Evolutionary conservation across 2,797 vertebrate species (phyloP).

Genomic region (Brachyrhaphis roseni): DNA sequence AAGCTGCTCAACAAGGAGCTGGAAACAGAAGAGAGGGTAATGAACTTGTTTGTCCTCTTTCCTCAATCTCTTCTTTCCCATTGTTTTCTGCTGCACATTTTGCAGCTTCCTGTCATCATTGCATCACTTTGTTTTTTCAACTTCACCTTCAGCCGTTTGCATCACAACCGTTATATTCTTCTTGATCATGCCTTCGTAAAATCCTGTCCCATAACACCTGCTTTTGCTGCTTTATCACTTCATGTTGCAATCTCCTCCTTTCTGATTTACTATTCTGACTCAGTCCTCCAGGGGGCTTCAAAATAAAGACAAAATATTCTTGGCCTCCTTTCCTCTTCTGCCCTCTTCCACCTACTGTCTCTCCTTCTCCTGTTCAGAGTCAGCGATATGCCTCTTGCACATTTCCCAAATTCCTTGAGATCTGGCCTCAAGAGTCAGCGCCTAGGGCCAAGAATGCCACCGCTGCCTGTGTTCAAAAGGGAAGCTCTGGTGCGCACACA

Average conservation of each 20-base stretch:
- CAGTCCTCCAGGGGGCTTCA: constrained; percentile 61
- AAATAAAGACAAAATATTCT: constrained; percentile 36
- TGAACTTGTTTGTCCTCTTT: background rate
- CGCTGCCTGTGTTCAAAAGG: constrained; percentile 72
- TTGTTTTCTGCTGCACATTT: constrained; percentile 23
- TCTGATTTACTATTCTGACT: constrained; percentile 39
- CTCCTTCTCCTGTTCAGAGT: constrained; percentile 60
- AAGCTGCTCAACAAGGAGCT: constrained; percentile 86
- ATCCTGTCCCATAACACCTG: background rate
- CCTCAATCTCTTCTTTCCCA: constrained; percentile 21
- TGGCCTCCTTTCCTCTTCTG: constrained; percentile 20
- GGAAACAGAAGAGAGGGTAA: constrained; percentile 90
- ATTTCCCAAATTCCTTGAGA: constrained; percentile 81
- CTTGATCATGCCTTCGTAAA: constrained; percentile 7
- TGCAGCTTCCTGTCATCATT: constrained; percentile 17
- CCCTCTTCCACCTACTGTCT: constrained; percentile 43
- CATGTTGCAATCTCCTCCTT: constrained; percentile 8
- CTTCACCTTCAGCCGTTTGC: constrained; percentile 32
- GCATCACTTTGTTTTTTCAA: constrained; percentile 28
- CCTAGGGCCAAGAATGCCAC: constrained; percentile 79
- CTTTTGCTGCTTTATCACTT: constrained; percentile 24
- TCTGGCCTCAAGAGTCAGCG: constrained; percentile 75
- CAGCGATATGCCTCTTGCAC: constrained; percentile 69
- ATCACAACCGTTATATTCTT: constrained; percentile 11
- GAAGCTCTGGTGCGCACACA: constrained; percentile 51